Evolutionary conservation across 2,113 vertebrate genomes (phyloP), one percentile per base, ranked within the genome.

Genomic region (Heterocephalus glaber): DNA sequence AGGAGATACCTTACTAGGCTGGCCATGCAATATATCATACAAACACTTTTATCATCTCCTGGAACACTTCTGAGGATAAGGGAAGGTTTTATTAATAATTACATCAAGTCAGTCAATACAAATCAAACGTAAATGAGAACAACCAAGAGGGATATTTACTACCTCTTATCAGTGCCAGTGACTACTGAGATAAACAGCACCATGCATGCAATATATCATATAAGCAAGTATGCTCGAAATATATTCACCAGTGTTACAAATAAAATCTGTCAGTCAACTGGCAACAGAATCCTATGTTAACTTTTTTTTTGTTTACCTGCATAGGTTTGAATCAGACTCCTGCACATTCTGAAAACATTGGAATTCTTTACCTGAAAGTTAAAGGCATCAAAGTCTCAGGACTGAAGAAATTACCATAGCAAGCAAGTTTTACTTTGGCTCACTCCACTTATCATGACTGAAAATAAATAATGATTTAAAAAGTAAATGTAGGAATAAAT

Each of bases 61-160:
- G 52, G 63, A 95, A 96, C 22, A 94, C 54, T 89, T 88, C 33
- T 28, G 60, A 87, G 93, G 44, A 52, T 61, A 81, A 82, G 91
- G 7, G 19, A 63, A 86, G 22, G 66, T 60, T 88, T 85, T 92
- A 54, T 90, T 94, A 89, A 92, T 92, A 95, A 97, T 56, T 85
- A 86, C 1, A 87, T 92, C 63, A 86, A 77, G 35, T 77, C 47
- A 30, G 19, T 44, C 63, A 47, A 81, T 58, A 72, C 49, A 95
- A 96, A 83, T 84, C 93, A 96, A 92, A 56, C 11, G 3, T 81
- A 92, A 86, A 92, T 68, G 33, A 94, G 52, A 85, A 65, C 81
- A 92, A 30, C 0, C 16, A 66, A 72, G 28, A 83, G 14, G 1
- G 38, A 60, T 16, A 10, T 58, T 70, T 44, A 88, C 12, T 83